These are phyloP conservation scores for Lasioglossum morio DNA, from an alignment of 2,888 invertebrate genomes.

Conservation along the genomic window DNA sequence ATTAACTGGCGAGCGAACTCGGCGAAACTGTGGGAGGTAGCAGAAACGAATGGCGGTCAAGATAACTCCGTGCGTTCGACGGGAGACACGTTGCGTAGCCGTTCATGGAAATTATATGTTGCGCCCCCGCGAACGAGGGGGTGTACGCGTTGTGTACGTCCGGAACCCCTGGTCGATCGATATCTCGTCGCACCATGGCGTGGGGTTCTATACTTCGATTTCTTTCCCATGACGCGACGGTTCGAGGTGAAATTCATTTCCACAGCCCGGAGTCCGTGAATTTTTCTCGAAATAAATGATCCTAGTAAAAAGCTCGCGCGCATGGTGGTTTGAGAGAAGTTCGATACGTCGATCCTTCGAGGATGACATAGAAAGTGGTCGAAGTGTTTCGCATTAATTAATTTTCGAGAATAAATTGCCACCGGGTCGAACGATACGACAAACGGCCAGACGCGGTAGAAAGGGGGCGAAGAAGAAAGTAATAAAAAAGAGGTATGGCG, in stretches of 20 bases:
- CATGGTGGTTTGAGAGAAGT: not conserved
- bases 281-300: not conserved
- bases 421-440: not conserved
- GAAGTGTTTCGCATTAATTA: not conserved
- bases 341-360: not conserved
- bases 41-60: not conserved
- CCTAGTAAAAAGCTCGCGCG: not conserved
- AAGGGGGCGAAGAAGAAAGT: not conserved
- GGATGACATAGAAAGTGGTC: not conserved
- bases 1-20: not conserved
- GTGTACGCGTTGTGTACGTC: constrained; percentile 72
- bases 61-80: constrained; percentile 55
- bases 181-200: constrained; percentile 71
- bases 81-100: constrained; percentile 47
- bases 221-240: constrained; percentile 53
- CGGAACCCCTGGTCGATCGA: constrained; percentile 78
- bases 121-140: constrained; percentile 55
- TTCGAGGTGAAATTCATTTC: not conserved
- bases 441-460: not conserved
- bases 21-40: not conserved
- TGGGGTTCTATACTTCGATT: constrained; percentile 66
- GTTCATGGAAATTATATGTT: constrained; percentile 58
- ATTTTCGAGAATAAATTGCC: not conserved
- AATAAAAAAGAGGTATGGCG: not conserved
- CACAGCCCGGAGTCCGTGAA: too few relatives aligned